Evolutionary conservation across 2,888 invertebrate genomes (phyloP).

Genomic region (Epinotia nisella): DNA sequence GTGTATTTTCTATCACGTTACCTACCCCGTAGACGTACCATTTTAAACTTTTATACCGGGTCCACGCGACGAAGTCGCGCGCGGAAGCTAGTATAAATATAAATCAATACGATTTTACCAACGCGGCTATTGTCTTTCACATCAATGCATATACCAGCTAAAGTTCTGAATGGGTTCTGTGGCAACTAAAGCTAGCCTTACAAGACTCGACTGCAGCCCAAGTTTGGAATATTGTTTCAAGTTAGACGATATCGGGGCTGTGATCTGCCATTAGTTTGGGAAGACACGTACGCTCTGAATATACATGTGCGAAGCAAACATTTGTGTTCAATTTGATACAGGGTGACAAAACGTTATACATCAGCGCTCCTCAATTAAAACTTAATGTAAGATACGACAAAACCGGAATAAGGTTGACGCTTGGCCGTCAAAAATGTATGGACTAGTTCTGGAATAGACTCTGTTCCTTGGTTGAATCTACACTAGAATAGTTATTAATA

Average conservation of each 20-base stretch:
- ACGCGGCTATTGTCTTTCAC: neutral
- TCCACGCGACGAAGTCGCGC: too few relatives aligned
- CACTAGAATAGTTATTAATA: too few relatives aligned
- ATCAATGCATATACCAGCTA: neutral
- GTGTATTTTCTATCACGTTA: too few relatives aligned
- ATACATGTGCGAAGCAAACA: neutral
- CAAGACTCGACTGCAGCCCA: neutral
- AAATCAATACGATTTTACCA: neutral
- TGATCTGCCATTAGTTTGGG: slow-evolving; percentile 32
- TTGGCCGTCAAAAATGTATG: too few relatives aligned
- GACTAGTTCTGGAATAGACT: too few relatives aligned
- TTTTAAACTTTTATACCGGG: too few relatives aligned
- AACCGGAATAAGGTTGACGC: too few relatives aligned
- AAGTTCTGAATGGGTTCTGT: slow-evolving; percentile 12
- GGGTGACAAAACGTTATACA: neutral
- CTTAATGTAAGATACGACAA: too few relatives aligned
- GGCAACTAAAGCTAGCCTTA: slow-evolving; percentile 1
- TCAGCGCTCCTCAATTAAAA: too few relatives aligned
- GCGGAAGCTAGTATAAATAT: too few relatives aligned
- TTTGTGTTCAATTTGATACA: neutral
- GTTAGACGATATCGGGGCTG: neutral
- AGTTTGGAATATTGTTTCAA: slow-evolving; percentile 19
- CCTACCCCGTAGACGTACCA: too few relatives aligned
- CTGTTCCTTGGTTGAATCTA: too few relatives aligned
- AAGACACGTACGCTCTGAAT: slow-evolving; percentile 5